These are phyloP conservation scores for Aspidoscelis tigris DNA, from an alignment of 2,113 vertebrate genomes.

Conservation along the genomic window DNA sequence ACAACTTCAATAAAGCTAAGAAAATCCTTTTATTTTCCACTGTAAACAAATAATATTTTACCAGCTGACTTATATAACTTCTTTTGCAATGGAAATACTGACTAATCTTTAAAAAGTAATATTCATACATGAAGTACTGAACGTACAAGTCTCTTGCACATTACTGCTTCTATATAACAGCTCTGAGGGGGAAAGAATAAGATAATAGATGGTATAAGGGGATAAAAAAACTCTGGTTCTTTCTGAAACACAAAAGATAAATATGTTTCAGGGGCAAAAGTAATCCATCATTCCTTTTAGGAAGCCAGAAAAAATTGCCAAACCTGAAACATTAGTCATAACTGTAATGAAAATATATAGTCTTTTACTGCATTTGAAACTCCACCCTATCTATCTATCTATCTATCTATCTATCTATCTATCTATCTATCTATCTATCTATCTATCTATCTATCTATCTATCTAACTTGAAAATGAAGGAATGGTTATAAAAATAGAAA, in stretches of 20 bases:
- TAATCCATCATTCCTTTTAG: background rate
- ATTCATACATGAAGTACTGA: background rate
- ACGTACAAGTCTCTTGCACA: background rate
- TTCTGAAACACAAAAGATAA: background rate
- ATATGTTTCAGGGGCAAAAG: background rate
- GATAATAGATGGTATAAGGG: background rate
- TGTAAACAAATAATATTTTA: constrained; percentile 60
- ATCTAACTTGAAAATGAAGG: background rate
- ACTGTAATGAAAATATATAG: background rate
- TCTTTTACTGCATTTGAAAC: background rate
- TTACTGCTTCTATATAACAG: background rate
- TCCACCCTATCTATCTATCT: no score
- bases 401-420: no score
- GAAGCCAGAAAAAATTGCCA: constrained; percentile 1
- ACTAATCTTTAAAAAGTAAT: constrained; percentile 52
- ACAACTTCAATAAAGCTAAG: constrained; percentile 52
- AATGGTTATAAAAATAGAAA: background rate
- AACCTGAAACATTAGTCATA: background rate
- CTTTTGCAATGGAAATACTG: constrained; percentile 67
- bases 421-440: no score
- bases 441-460: no score
- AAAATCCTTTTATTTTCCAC: constrained; percentile 35
- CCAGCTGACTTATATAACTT: constrained; percentile 67
- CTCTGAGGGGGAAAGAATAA: no score
- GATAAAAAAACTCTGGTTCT: background rate